Evolutionary conservation across 2,113 vertebrate genomes (phyloP), one percentile per base, ranked within the genome.

Genomic region (Poeciliopsis retropinna): DNA sequence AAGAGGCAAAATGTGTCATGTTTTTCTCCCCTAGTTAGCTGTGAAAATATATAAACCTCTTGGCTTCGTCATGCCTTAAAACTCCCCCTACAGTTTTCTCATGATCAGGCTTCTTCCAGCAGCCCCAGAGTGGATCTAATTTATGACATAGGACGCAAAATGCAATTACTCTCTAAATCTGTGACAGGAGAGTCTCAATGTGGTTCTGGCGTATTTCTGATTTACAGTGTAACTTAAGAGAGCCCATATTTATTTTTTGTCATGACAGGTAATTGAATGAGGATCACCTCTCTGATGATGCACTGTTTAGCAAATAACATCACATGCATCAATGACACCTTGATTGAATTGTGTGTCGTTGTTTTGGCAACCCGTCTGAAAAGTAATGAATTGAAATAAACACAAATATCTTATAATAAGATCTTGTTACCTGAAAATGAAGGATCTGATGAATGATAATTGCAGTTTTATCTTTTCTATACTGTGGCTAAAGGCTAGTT

Each of bases 151-250:
- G 88, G 79, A 76, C 37, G 65, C 64, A 61, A 80, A 92, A 89
- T 86, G 78, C 85, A 91, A 91, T 93, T 90, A 91, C 72, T 88
- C 81, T 80, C 71, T 79, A 76, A 84, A 83, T 91, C 76, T 87
- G 82, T 82, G 72, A 82, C 76, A 73, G 84, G 82, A 80, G 81
- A 70, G 67, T 69, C 77, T 76, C 64, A 37, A 75, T 80, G 75
- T 85, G 88, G 74, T 78, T 80, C 39, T 62, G 69, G 86, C 57
- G 86, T 75, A 85, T 88, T 84, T 83, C 32, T 63, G 27, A 76
- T 72, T 89, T 65, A 76, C 77, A 71, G 69, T 63, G 71, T 63
- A 73, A 84, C 74, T 75, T 83, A 41, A 57, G 68, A 76, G 72
- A 54, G 73, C 29, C 3, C 32, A 72, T 72, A 79, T 30, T 3